Conservation (phyloP, 2,797 vertebrate genomes). For the Sebastes goodei region DNA sequence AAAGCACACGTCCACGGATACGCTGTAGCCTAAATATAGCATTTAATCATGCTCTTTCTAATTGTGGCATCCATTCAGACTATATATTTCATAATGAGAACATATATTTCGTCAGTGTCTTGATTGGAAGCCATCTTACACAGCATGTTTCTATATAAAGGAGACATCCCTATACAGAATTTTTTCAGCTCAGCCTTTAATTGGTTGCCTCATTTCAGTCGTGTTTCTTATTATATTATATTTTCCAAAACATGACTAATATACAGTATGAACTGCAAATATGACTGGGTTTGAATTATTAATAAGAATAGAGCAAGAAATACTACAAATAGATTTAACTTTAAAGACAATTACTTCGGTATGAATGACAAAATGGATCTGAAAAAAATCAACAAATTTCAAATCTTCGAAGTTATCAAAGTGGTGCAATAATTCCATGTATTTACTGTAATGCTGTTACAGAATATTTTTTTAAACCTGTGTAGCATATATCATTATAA, state of each 20-base stretch:
- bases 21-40: slow-evolving; percentile 50
- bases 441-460: background rate
- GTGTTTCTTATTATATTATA: background rate
- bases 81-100: slow-evolving; percentile 31
- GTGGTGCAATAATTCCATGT: background rate
- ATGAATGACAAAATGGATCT: background rate
- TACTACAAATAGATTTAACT: background rate
- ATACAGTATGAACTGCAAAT: background rate
- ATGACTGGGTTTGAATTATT: background rate
- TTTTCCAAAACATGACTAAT: background rate
- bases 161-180: background rate
- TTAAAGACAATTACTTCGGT: background rate
- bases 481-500: background rate
- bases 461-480: background rate
- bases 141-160: slow-evolving; percentile 32
- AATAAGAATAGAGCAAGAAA: background rate
- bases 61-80: slow-evolving; percentile 43
- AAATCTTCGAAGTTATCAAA: background rate
- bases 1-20: slow-evolving; percentile 51
- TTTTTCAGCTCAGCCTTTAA: slow-evolving; percentile 2
- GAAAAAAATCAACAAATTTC: background rate
- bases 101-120: slow-evolving; percentile 32
- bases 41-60: slow-evolving; percentile 63
- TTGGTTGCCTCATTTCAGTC: background rate
- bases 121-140: slow-evolving; percentile 26